These are phyloP conservation scores for Tenrec ecaudatus DNA, from an alignment of 2,113 vertebrate species.

Conservation along the genomic window DNA sequence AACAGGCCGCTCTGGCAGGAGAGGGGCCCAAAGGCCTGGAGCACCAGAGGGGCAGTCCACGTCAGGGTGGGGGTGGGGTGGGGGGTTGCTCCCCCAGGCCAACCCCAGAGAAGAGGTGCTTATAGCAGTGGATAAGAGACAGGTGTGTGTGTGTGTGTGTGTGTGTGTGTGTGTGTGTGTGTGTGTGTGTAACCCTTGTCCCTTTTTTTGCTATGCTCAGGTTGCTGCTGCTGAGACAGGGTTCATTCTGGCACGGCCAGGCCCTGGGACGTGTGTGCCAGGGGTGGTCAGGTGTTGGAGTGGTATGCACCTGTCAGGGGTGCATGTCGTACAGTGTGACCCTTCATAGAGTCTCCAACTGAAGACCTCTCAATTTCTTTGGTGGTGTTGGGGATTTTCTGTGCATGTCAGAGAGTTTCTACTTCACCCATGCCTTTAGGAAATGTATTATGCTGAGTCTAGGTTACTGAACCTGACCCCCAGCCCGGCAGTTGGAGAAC, in stretches of 20 bases:
- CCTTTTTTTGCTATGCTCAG: neutral
- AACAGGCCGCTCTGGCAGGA: neutral
- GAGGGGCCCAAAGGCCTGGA: neutral
- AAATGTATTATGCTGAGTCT: too few relatives aligned
- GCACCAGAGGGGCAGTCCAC: fast-evolving
- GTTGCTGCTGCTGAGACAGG: neutral
- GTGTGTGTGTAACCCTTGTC: neutral
- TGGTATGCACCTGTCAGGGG: too few relatives aligned
- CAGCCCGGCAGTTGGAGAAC: fast-evolving
- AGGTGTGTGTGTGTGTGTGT: neutral
- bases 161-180: neutral
- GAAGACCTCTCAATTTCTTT: neutral
- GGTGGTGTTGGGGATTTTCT: neutral
- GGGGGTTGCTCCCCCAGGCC: neutral
- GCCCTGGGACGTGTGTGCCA: too few relatives aligned
- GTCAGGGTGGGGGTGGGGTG: fast-evolving
- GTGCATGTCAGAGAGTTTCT: neutral
- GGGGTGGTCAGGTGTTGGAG: neutral
- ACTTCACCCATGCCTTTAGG: neutral
- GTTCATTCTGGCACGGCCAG: neutral
- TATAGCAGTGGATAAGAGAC: fast-evolving
- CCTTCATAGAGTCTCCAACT: neutral
- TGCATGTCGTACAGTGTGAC: neutral
- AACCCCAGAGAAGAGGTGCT: neutral
- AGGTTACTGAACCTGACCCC: neutral